These are phyloP conservation scores for Myotis findleyi DNA, from an alignment of 2,797 vertebrate species.

Conservation along the genomic window DNA sequence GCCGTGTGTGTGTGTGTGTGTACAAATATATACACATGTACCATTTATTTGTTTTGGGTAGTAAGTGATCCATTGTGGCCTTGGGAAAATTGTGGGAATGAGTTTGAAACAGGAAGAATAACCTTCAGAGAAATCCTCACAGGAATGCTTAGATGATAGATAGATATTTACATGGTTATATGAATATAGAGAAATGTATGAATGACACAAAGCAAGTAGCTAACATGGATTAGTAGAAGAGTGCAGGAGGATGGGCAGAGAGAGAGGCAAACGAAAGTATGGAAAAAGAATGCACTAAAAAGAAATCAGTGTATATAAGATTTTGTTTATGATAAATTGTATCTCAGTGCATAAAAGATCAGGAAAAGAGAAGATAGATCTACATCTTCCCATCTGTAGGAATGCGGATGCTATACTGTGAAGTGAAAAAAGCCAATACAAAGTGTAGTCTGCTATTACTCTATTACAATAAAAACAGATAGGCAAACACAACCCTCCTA, in stretches of 20 bases:
- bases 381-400: not conserved
- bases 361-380: not conserved
- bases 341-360: not conserved
- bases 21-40: not conserved
- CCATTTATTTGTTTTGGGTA: not conserved
- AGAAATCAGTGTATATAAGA: too few species aligned
- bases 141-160: not conserved
- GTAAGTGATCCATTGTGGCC: not conserved
- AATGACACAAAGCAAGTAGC: not conserved
- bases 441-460: too few species aligned
- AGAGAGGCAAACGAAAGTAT: not conserved
- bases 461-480: not conserved
- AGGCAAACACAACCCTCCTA: not conserved
- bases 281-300: too few species aligned
- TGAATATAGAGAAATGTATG: not conserved
- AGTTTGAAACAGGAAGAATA: not conserved
- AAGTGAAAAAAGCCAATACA: not conserved
- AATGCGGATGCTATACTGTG: not conserved
- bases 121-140: not conserved
- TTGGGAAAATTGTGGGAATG: not conserved
- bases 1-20: not conserved
- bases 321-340: not conserved
- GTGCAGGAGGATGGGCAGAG: not conserved
- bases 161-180: not conserved
- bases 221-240: not conserved